These are phyloP conservation scores for Holothuria scabra DNA, from an alignment of 53 echinoderm and acorn worm genomes.

Conservation along the genomic window DNA sequence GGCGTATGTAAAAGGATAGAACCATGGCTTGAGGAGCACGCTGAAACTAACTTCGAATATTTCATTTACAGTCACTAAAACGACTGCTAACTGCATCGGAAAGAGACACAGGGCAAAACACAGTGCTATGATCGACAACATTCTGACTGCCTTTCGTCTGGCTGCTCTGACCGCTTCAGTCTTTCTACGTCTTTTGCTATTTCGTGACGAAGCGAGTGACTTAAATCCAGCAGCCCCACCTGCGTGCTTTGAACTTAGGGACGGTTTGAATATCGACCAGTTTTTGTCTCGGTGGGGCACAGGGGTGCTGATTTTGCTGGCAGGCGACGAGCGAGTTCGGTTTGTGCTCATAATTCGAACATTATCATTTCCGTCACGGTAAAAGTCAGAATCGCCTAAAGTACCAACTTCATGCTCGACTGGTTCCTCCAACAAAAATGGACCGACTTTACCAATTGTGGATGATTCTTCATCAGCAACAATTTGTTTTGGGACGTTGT, in stretches of 20 bases:
- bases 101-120: constrained; percentile 89
- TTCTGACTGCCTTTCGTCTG: constrained; percentile 82
- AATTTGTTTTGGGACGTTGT: constrained; percentile 15
- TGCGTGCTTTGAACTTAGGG: neutral
- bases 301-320: neutral
- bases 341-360: constrained; percentile 2
- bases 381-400: neutral
- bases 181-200: constrained; percentile 67
- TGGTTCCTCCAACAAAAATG: constrained; percentile 79
- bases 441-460: constrained; percentile 69
- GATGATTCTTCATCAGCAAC: constrained; percentile 31
- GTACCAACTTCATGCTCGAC: neutral
- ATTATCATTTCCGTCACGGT: constrained; percentile 42
- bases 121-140: constrained; percentile 73
- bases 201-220: constrained; percentile 7
- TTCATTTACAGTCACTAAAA: constrained; percentile 57
- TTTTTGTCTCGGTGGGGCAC: constrained; percentile 13
- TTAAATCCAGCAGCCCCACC: neutral
- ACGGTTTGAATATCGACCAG: constrained; percentile 27
- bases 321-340: neutral
- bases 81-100: constrained; percentile 72
- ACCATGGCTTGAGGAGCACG: constrained; percentile 39
- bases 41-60: constrained; percentile 47
- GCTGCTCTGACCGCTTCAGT: constrained; percentile 76
- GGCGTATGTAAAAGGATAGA: constrained; percentile 68